Evolutionary conservation across 2,888 invertebrate species (phyloP).

Genomic region (Blastobasis adustella): DNA sequence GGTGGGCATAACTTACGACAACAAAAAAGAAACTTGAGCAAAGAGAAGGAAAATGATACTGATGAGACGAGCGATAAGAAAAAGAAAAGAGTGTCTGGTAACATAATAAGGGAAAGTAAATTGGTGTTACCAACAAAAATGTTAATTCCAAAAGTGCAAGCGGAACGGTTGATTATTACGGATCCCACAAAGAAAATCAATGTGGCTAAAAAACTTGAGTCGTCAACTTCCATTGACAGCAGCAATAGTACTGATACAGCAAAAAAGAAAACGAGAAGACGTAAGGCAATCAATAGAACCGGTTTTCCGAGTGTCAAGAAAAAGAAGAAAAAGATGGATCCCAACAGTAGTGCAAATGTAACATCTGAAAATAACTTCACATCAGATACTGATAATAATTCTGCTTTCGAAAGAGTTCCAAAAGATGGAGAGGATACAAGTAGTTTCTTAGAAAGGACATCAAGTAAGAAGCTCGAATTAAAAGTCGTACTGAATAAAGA

Average conservation of each 20-base stretch:
- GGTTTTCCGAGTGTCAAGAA: slow-evolving; percentile 90
- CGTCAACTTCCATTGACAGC: slow-evolving; percentile 33
- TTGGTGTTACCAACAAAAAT: slow-evolving; percentile 57
- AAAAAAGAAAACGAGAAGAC: slow-evolving; percentile 75
- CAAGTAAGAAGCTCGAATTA: slow-evolving; percentile 56
- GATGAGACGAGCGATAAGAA: slow-evolving; percentile 57
- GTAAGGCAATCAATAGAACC: slow-evolving; percentile 88
- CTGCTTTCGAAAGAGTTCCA: slow-evolving; percentile 80
- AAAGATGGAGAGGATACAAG: slow-evolving; percentile 80
- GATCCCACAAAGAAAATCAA: slow-evolving; percentile 41
- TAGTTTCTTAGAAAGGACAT: slow-evolving; percentile 78
- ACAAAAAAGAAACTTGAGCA: slow-evolving; percentile 54
- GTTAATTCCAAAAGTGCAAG: slow-evolving; percentile 53
- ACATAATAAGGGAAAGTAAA: slow-evolving; percentile 64
- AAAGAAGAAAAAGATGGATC: slow-evolving; percentile 82
- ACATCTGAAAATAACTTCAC: slow-evolving; percentile 52
- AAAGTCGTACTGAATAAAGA: slow-evolving; percentile 69
- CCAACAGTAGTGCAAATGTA: slow-evolving; percentile 27
- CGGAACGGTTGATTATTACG: slow-evolving; percentile 45
- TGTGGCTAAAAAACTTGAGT: slow-evolving; percentile 41
- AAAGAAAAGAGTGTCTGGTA: slow-evolving; percentile 58
- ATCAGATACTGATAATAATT: slow-evolving; percentile 60
- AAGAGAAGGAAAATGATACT: slow-evolving; percentile 48
- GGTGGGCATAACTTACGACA: slow-evolving; percentile 64
- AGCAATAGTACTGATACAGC: slow-evolving; percentile 33